phyloP scores from a whole-genome alignment of 53 echinoderm and acorn worm species.

The Echinarachnius parma region DNA sequence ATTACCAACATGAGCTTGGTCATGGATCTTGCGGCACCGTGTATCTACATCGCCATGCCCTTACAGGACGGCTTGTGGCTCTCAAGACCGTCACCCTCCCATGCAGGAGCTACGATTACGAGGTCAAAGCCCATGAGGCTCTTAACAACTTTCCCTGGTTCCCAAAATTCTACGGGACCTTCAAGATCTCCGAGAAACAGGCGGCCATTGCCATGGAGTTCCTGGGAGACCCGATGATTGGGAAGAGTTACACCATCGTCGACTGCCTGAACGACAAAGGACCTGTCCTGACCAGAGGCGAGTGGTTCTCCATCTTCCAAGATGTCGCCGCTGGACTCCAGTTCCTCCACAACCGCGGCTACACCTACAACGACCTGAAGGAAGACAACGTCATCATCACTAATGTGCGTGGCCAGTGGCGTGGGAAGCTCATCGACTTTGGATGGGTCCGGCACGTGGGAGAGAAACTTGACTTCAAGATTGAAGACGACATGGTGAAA shows the following conservation, averaged over 20 bases:
- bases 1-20: not conserved
- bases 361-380: constrained; percentile 17
- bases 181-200: not conserved
- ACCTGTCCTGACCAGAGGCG: constrained; percentile 3
- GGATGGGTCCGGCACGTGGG: constrained; percentile 9
- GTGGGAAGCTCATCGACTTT: constrained; percentile 20
- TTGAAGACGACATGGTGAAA: constrained; percentile 10
- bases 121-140: not conserved
- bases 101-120: not conserved
- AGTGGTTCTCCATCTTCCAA: constrained; percentile 9
- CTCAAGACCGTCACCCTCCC: not conserved
- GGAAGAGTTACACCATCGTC: constrained; percentile 5
- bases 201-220: constrained; percentile 22
- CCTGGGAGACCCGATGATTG: not conserved
- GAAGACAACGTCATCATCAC: constrained; percentile 14
- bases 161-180: constrained; percentile 22
- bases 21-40: not conserved
- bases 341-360: constrained; percentile 2
- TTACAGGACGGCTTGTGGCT: not conserved
- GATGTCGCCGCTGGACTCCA: constrained; percentile 22
- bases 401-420: not conserved
- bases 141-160: constrained; percentile 16
- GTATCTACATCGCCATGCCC: constrained; percentile 9
- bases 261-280: constrained; percentile 13
- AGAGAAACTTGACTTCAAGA: not conserved